Base-by-base conservation (phyloP, 2,888 invertebrate species). In the Tridacna gigas region DNA sequence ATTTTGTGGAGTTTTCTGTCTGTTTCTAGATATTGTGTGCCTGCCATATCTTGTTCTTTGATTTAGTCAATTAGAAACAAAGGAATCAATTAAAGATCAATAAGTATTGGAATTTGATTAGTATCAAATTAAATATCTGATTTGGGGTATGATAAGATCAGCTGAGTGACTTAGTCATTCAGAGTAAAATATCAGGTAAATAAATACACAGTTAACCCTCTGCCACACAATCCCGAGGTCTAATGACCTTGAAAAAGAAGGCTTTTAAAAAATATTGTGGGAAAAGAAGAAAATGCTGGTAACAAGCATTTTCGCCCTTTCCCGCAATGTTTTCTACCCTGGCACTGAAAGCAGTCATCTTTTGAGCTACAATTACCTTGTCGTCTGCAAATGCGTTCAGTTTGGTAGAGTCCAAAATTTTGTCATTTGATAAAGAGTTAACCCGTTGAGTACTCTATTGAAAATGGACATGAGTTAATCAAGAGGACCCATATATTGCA, bases 61-160 rank as follows among this genome's bases (percentile, higher is more conserved):
- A 25, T 48, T 25, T 9, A 71, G 71, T 71, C 71, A 71, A 51
- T 71, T 51, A 71, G 20, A 25, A 26, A 22, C 56, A 51, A 26
- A 51, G 26, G 51, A 71, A 71, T 51, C 51, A 71, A 71, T 71
- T 71, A 51, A 51, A 2, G n/a, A 51, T 71, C 71, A 71, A 71
- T 71, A 22, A 51, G 25, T 71, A 71, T 71, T 51, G 20, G 71
- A 25, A 71, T 71, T 71, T 51, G 71, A 71, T 71, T 26, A 20
- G 11, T 20, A 71, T 71, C 71, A 47, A 71, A 13, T 71, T 25
- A 20, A 15, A 51, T 71, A 7, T 22, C 51, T 51, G 71, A 71
- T 71, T 71, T 63, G 63, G 25, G 56, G 9, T 56, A 56, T 56
- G 56, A 56, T 56, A 56, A 56, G 18, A 56, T 20, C 15, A 20